Evolutionary conservation across 2,888 invertebrate species (phyloP).

Genomic region (Papilio demoleus): DNA sequence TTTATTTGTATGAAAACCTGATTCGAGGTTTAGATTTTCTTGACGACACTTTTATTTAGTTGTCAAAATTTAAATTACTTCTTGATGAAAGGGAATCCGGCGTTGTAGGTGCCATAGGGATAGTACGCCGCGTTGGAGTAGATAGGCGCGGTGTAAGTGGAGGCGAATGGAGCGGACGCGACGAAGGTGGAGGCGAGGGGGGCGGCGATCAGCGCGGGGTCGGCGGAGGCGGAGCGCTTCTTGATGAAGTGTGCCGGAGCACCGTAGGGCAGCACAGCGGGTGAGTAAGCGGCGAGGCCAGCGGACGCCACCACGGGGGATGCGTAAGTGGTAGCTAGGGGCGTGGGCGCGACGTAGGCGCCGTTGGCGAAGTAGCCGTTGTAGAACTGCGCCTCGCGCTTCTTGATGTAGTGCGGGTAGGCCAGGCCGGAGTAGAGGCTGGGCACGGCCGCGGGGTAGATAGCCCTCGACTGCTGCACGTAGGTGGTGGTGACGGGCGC

Average conservation of each 20-base stretch:
- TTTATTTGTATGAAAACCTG: too few relatives aligned
- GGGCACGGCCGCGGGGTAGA: slow-evolving; percentile 50
- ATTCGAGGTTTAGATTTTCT: too few relatives aligned
- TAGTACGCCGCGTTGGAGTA: slow-evolving; percentile 9
- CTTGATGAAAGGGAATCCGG: slow-evolving; percentile 23
- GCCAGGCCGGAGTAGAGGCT: slow-evolving; percentile 51
- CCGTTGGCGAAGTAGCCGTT: slow-evolving; percentile 44
- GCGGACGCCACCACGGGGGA: slow-evolving; percentile 20
- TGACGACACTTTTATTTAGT: too few relatives aligned
- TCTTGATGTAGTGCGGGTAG: slow-evolving; percentile 53
- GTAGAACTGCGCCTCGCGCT: slow-evolving; percentile 60
- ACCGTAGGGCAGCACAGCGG: slow-evolving; percentile 28
- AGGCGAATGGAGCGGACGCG: slow-evolving; percentile 13
- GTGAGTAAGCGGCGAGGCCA: slow-evolving; percentile 31
- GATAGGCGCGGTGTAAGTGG: slow-evolving; percentile 26
- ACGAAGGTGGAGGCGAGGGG: slow-evolving; percentile 22
- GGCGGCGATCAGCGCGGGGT: slow-evolving; percentile 11
- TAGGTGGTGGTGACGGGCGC: slow-evolving; percentile 45
- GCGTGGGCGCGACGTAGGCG: slow-evolving; percentile 46
- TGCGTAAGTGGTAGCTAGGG: slow-evolving; percentile 43
- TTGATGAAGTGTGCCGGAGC: slow-evolving; percentile 40
- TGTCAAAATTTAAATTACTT: slow-evolving; percentile 25
- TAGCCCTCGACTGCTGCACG: slow-evolving; percentile 44
- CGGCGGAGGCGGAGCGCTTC: slow-evolving; percentile 31
- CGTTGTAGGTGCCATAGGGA: slow-evolving; percentile 14